Evolutionary conservation across 2,797 vertebrate species (phyloP), one percentile per base, ranked within the genome.

Genomic region (Hydrophis major): DNA sequence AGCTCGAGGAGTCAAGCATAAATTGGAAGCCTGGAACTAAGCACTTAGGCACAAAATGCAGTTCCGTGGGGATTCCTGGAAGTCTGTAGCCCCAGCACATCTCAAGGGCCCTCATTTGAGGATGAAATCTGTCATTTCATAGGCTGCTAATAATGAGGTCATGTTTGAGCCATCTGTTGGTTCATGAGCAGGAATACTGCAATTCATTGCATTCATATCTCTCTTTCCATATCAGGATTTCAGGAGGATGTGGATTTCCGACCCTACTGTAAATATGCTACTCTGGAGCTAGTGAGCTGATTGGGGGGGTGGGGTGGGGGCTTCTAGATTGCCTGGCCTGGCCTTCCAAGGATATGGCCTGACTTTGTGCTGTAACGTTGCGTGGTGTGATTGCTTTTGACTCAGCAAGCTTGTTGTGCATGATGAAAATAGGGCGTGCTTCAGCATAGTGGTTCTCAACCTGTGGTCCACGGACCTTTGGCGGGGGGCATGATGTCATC

Each of bases 281-380:
- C 50, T 55, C 20, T 2, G n/a, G 16, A 60, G 0, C 57, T 47
- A 55, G 55, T 78, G 37, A 63, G 47, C 3, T 32, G n/a, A 42
- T 13, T 18, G 4, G 4, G 2, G 2, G 6, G 0, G 32, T 1
- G 42, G 42, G 42, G 3, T n/a, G 42, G 4, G 42, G 32, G 14
- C 25, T 32, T 20, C 25, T 59, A 16, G 55, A 47, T 37, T 47
- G 50, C 18, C n/a, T 74, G 20, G 53, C 10, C 28, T n/a, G 55
- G 18, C 2, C n/a, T 88, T 42, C 74, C 37, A 12, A 5, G 10
- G 20, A 47, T 74, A 20, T 63, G 63, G 20, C n/a, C n/a, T 12
- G 61, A 66, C 8, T 47, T 83, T 25, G 20, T 83, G 74, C 20
- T 42, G 3, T 42, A 78, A 8, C 37, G 4, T 78, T 78, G 74